Percentiles rank a stretch among this genome's conserved stretches.
Evolutionary conservation across 2,797 vertebrate species (phyloP).

Genomic region (Sarcophilus harrisii): DNA sequence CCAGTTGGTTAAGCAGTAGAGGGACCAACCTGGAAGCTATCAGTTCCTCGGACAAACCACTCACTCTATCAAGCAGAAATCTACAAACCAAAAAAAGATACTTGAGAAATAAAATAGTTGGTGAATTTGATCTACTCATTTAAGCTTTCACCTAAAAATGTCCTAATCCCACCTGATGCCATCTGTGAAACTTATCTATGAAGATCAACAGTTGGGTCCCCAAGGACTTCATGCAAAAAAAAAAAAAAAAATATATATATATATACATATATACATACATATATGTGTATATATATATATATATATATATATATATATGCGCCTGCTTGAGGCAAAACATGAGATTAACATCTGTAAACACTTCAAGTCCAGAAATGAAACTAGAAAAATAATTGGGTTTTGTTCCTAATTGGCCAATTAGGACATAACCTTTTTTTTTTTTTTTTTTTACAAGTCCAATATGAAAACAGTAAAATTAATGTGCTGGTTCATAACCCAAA

Average conservation of each 20-base stretch:
- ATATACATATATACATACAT: not conserved
- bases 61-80: constrained; percentile 94
- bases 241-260: not conserved
- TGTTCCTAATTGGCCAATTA: not conserved
- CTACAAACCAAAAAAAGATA: constrained; percentile 79
- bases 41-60: constrained; percentile 93
- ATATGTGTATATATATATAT: not conserved
- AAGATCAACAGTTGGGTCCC: not conserved
- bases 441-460: not conserved
- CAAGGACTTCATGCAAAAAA: not conserved
- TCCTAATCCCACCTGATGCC: not conserved
- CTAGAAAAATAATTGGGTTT: not conserved
- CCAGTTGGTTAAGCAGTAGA: constrained; percentile 94
- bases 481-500: not conserved
- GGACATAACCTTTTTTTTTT: not conserved
- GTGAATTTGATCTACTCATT: accelerated
- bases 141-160: accelerated
- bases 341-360: not conserved
- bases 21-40: constrained; percentile 93
- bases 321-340: not conserved
- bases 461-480: not conserved
- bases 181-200: not conserved
- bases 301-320: not conserved
- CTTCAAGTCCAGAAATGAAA: not conserved
- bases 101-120: not conserved